Evolutionary conservation across 2,888 invertebrate species (phyloP), one percentile per base, ranked within the genome.

Genomic region (Corbicula japonica): DNA sequence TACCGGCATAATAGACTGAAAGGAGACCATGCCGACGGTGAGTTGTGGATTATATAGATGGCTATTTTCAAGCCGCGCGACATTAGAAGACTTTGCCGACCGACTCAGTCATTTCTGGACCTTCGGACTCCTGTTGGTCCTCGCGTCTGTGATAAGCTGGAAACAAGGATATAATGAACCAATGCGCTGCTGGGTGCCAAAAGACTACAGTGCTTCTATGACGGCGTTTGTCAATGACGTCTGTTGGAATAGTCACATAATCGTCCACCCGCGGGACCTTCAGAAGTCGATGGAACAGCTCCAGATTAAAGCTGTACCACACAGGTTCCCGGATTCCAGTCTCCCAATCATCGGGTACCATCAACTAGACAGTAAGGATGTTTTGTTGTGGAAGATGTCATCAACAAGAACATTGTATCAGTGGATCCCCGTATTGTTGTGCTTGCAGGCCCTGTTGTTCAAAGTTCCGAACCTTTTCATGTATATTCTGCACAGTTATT

Each of bases 31-130:
- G 83, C 76, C 83, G 21, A 76, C 79, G 6, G 68, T 74, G 1
- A 56, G 58, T 6, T 30, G 34, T 23, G 83, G 76, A 0, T 30
- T 77, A 15, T 69, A 28, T 28, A 52, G 58, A 15, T 77, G 75
- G 80, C 10, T 80, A 28, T 63, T 77, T 23, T 12, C 32, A 0
- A 21, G 72, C 26, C 66, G 68, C 2, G 76, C 80, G n/a, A 54
- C 54, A 10, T 48, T 83, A 0, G 83, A 80, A 30, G 80, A 83
- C 48, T 75, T 80, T 30, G 76, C 83, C 0, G 83, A 83, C 72
- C 52, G 84, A 3, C 72, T 84, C 26, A 84, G 70, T 50, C 79
- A 81, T 69, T 58, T 79, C 56, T 84, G 84, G 84, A 81, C 84
- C 21, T 73, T 79, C 44, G 80, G 77, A 6, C 58, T 84, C 0